Evolutionary conservation across 2,797 vertebrate genomes (phyloP), one percentile per base, ranked within the genome.

Genomic region (Babyrousa celebensis): DNA sequence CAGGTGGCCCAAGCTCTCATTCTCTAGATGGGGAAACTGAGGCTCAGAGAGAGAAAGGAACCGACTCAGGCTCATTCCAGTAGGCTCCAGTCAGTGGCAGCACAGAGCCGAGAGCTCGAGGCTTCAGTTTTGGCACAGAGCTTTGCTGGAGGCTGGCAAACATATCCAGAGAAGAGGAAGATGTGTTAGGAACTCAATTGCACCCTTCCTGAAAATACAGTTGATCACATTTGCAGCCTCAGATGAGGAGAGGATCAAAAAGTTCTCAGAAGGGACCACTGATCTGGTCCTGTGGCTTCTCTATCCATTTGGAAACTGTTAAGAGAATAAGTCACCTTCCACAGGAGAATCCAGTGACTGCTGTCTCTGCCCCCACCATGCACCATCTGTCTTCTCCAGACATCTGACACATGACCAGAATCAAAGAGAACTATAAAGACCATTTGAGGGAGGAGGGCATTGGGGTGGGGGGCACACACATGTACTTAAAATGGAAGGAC

Each of bases 21-120:
- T 48, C 20, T 67, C 36, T 4, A n/a, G 67, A 56, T 7, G 18
- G 58, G 17, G 84, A 95, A 89, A 93, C 86, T 71, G 89, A 96
- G 83, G 87, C 80, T 90, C 18, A 0, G 14, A 89, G 43, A 32
- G 43, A 77, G 36, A 65, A 89, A 83, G 52, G 27, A 60, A 71
- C 29, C 17, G 62, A 20, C 54, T 78, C 48, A 16, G 21, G 23
- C 70, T 54, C 52, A 12, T 36, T 43, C 60, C 16, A 62, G 14
- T 3, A 1, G 18, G 77, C 54, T 62, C 54, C 15, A 18, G 16
- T 40, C 18, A 3, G 40, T 4, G 56, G 15, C 9, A 20, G 54
- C 1, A 0, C 58, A 5, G 48, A 95, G 71, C 56, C 36, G 32
- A 20, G 71, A 58, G 23, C 40, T 68, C 70, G 36, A 75, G 75